Base-by-base conservation (phyloP, 2,797 vertebrate species). In the Novumbra hubbsi region DNA sequence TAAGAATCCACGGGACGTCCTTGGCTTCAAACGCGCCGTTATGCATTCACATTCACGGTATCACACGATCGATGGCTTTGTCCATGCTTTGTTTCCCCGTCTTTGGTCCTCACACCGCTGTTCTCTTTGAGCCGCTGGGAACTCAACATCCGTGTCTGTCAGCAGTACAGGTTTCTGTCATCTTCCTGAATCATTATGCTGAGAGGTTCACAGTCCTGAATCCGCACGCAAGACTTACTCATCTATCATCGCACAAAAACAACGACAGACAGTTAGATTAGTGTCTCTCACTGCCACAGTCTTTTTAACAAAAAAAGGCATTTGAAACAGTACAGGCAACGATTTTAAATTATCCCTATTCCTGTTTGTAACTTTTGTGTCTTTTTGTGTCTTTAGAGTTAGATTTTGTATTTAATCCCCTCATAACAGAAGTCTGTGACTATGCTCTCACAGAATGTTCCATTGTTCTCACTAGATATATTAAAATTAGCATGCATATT, bases 171-270 rank as follows among this genome's bases (percentile, higher is more conserved):
- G 28, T 38, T 27, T 2, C 12, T 48, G 34, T 49, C 50, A 34
- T 38, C 69, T 60, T 28, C 28, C 12, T 41, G 32, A 57, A 38
- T 55, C 28, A 48, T 24, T 28, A 15, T 24, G 12, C 45, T 69
- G 68, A 34, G 69, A 55, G 69, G 16, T 30, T 41, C 32, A 38
- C 85, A 86, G 85, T 78, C 82, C n/a, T 83, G 67, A 75, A 28
- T 83, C 83, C 81, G 85, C 85, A 90, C 80, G 85, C 87, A 88
- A 81, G 34, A 49, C 84, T 75, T 76, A 84, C 89, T 83, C 80
- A 71, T 88, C 88, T 79, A 66, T 85, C 88, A 83, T 82, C 88
- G 15, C 14, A 66, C 67, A 73, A 68, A 67, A 57, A 64, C 41
- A 38, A 21, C 55, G 60, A 71, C 69, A 70, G 74, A 76, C 45